Evolutionary conservation across 2,113 vertebrate genomes (phyloP), one percentile per base, ranked within the genome.

Genomic region (Atlantisia rogersi): DNA sequence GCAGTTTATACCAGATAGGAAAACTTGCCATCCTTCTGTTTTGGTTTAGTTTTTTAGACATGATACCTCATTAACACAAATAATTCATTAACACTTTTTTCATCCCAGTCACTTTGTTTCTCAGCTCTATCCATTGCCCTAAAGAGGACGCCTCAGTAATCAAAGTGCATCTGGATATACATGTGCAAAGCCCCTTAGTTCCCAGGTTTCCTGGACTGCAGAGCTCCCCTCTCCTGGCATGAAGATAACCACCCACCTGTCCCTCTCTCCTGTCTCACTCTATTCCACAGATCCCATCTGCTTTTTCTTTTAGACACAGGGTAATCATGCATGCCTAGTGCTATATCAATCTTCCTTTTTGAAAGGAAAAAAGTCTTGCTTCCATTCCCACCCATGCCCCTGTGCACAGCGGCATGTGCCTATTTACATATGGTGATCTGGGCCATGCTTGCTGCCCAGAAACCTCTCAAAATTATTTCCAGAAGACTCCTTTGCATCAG

Each of bases 361-460:
- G n/a, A 84, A 71, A 39, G 12, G 21, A 29, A 74, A 52, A 55
- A 64, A 13, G 0, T 1, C 2, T 7, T 4, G 4, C 10, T 86
- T 62, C 35, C 1, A 3, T 48, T 80, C 40, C 60, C 69, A n/a
- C 25, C 13, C 11, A 12, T 63, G 50, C 5, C 70, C 29, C 65
- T 4, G 1, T 6, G 13, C 16, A 35, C 32, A 32, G 1, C 8
- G 3, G 11, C 40, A 13, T 24, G 9, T 56, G 21, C 14, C 18
- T 63, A 4, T 29, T 12, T 35, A 16, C 6, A 11, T 6, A 4
- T 24, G 5, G 7, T 16, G 44, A 63, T 39, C 17, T 22, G 4
- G 12, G 28, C 5, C 15, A 35, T 3, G 4, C 8, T 88, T 31
- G 26, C 40, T 40, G 10, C 15, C 11, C 10, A 74, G 8, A 74